These are phyloP conservation scores for Pomatorhinus ruficollis DNA, from an alignment of 2,113 vertebrate species.

Conservation along the genomic window DNA sequence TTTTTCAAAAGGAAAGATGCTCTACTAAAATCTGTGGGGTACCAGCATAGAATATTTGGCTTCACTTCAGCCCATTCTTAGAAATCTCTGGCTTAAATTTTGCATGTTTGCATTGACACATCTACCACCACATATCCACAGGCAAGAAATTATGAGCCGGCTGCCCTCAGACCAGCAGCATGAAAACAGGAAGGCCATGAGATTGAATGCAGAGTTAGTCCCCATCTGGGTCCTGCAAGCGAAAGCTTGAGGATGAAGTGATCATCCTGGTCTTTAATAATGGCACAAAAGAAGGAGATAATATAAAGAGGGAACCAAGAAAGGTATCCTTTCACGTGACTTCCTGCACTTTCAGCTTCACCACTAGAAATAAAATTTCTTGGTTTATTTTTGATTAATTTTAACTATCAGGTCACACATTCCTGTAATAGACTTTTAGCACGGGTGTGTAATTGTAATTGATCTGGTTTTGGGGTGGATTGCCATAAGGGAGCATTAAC, in stretches of 20 bases:
- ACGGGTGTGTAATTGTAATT: constrained; percentile 11
- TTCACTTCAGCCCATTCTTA: not conserved
- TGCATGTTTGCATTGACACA: not conserved
- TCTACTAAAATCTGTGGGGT: not conserved
- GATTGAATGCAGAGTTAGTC: not conserved
- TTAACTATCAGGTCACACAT: not conserved
- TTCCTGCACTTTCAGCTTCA: not conserved
- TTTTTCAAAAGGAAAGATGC: not conserved
- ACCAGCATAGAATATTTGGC: not conserved
- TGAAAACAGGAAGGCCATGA: not conserved
- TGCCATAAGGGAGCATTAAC: not conserved
- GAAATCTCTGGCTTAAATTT: not conserved
- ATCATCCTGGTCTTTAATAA: not conserved
- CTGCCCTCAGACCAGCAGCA: not conserved
- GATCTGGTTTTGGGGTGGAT: not conserved
- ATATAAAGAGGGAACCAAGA: not conserved
- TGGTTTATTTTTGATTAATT: not conserved
- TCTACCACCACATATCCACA: not conserved
- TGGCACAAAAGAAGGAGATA: not conserved
- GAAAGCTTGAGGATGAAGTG: not conserved
- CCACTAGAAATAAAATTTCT: not conserved
- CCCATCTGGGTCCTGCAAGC: not conserved
- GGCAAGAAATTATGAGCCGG: not conserved
- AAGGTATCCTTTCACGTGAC: not conserved
- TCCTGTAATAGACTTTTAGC: not conserved